Percentiles rank a stretch among this genome's conserved stretches.
Conservation (phyloP, 2,888 invertebrate species). For the Lepidonotus clava region DNA sequence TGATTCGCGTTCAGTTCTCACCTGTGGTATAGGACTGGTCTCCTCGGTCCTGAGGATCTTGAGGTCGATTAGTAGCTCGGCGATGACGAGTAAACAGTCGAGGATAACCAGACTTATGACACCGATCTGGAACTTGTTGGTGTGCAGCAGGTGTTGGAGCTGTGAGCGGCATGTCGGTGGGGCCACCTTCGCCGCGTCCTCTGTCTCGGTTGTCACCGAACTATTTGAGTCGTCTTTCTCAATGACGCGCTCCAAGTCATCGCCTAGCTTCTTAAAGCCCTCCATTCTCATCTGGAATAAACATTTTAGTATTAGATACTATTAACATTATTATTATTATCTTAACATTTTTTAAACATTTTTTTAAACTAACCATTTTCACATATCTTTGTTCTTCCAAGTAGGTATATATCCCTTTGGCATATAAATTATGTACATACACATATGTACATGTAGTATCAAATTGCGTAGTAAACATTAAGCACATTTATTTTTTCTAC, state of each 20-base stretch:
- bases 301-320: no score
- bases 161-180: conserved; percentile 70
- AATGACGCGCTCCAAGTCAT: conserved; percentile 78
- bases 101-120: conserved; percentile 79
- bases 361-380: no score
- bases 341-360: no score
- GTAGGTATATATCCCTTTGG: background rate
- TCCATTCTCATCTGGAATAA: conserved; percentile 75
- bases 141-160: conserved; percentile 70
- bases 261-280: conserved; percentile 76
- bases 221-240: conserved; percentile 77
- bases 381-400: background rate
- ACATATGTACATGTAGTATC: no score
- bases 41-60: conserved; percentile 71
- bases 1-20: no score
- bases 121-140: conserved; percentile 77
- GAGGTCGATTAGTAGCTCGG: conserved; percentile 80
- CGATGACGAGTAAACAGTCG: conserved; percentile 79
- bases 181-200: conserved; percentile 69
- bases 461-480: no score
- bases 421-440: background rate
- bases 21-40: conserved; percentile 60
- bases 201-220: conserved; percentile 76
- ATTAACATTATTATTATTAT: no score
- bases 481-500: no score